Evolutionary conservation across 2,797 vertebrate genomes (phyloP).

Genomic region (Falco peregrinus): DNA sequence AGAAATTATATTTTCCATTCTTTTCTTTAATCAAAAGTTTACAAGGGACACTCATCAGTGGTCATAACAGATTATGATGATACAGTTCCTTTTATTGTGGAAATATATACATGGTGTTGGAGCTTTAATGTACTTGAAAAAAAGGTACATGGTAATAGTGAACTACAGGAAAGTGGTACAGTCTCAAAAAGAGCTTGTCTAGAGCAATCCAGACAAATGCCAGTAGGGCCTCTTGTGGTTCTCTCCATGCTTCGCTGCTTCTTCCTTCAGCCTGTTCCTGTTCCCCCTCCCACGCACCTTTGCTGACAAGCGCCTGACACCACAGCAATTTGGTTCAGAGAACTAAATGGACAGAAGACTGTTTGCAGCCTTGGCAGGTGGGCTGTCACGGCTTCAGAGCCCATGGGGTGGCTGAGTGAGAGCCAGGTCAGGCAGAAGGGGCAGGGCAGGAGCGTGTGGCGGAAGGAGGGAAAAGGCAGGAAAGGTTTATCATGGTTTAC

Average conservation of each 20-base stretch:
- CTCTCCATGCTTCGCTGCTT: background rate
- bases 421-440: background rate
- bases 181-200: background rate
- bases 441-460: background rate
- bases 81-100: background rate
- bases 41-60: background rate
- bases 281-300: background rate
- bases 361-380: background rate
- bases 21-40: background rate
- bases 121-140: background rate
- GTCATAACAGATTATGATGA: background rate
- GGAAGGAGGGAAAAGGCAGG: background rate
- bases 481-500: background rate
- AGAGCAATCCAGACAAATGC: background rate
- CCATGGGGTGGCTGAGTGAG: background rate
- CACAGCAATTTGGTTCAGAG: background rate
- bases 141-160: background rate
- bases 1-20: background rate
- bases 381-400: background rate
- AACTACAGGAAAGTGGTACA: background rate
- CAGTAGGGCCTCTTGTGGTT: background rate
- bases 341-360: background rate
- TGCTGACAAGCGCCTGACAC: background rate
- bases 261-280: background rate
- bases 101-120: background rate